Conservation (phyloP, 2,113 vertebrate species). For the Dicentrarchus labrax region DNA sequence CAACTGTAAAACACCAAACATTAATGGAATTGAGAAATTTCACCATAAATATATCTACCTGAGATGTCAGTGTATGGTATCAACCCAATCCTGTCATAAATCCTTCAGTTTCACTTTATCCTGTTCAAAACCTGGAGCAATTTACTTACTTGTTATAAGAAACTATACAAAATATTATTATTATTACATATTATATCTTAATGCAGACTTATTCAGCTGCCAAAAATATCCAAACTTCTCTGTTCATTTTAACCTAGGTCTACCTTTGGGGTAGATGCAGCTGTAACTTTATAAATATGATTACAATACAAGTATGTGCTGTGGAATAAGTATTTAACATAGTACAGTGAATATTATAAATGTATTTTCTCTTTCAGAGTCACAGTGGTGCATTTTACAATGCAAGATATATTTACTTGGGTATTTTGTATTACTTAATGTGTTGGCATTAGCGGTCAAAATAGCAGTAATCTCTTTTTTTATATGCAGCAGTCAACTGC, state of each 20-base stretch:
- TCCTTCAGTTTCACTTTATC: background rate
- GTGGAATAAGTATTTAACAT: background rate
- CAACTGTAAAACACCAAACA: constrained; percentile 4
- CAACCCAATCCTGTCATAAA: background rate
- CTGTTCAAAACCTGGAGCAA: background rate
- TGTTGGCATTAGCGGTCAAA: constrained; percentile 5
- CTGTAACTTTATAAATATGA: background rate
- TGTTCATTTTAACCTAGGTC: background rate
- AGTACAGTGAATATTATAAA: background rate
- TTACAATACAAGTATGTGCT: background rate
- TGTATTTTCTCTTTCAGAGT: background rate
- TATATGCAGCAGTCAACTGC: background rate
- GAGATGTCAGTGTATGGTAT: background rate
- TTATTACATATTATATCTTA: background rate
- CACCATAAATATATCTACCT: background rate
- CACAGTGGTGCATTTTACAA: background rate
- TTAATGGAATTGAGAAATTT: background rate
- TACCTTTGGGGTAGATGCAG: background rate
- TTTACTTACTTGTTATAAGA: background rate
- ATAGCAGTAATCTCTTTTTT: background rate
- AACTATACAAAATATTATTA: background rate
- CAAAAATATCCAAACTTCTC: constrained; percentile 1
- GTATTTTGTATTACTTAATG: background rate
- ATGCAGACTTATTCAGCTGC: background rate
- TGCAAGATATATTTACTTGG: background rate